Evolutionary conservation across 2,797 vertebrate genomes (phyloP).

Genomic region (Oreortyx pictus): DNA sequence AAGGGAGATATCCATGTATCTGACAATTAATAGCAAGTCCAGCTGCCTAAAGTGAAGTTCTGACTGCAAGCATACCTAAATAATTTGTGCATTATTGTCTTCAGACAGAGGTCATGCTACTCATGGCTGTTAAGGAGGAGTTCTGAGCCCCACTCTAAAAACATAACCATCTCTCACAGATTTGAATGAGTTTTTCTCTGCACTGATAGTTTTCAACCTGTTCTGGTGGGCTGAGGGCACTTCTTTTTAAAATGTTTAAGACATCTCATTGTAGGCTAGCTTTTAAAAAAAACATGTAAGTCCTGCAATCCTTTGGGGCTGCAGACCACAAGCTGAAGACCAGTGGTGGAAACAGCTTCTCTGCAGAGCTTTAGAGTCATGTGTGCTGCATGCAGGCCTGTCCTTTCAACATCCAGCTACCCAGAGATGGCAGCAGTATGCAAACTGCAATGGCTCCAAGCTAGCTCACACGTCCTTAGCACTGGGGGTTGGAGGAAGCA

Average conservation of each 20-base stretch:
- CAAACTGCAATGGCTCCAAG: neutral
- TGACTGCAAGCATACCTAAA: neutral
- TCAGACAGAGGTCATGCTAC: neutral
- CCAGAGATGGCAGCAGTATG: neutral
- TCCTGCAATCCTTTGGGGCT: neutral
- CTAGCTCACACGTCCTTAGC: conserved; percentile 14
- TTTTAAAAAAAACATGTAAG: neutral
- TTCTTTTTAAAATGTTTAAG: neutral
- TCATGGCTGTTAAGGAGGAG: neutral
- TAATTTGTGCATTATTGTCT: neutral
- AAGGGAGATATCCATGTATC: neutral
- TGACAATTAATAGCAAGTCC: neutral
- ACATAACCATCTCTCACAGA: neutral
- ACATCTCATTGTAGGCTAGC: neutral
- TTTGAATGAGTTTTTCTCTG: neutral
- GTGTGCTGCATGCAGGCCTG: rapidly evolving
- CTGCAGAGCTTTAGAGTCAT: neutral
- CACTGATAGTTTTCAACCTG: neutral
- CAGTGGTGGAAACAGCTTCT: neutral
- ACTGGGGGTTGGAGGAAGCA: neutral
- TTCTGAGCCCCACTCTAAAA: neutral
- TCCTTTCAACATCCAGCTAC: neutral
- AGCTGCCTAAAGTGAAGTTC: neutral
- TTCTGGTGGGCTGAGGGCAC: neutral
- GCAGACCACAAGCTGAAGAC: neutral